Percentiles rank a stretch among this genome's conserved stretches.
These are phyloP conservation scores for Sepioteuthis lessoniana DNA, from an alignment of 2,888 invertebrate genomes.

Conservation along the genomic window DNA sequence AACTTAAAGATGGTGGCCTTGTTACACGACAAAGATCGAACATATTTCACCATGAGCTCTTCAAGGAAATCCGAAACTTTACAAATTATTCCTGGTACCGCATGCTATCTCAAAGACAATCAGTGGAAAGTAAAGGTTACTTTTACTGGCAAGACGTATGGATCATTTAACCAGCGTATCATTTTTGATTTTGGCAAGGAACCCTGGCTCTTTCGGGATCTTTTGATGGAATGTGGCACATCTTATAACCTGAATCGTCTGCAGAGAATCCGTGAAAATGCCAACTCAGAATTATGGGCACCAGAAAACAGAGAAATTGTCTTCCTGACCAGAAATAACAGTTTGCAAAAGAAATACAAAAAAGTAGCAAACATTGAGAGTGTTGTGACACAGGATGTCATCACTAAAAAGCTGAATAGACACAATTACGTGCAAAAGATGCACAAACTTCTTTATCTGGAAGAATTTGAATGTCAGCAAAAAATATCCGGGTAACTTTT, in stretches of 20 bases:
- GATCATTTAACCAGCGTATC: constrained; percentile 72
- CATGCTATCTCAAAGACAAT: constrained; percentile 60
- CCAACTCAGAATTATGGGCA: constrained; percentile 72
- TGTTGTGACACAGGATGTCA: constrained; percentile 67
- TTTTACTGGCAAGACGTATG: constrained; percentile 70
- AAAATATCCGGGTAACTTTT: constrained; percentile 68
- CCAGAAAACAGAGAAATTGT: constrained; percentile 67
- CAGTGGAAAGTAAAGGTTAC: constrained; percentile 56
- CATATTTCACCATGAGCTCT: constrained; percentile 66
- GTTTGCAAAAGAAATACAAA: constrained; percentile 64
- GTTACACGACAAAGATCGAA: constrained; percentile 69
- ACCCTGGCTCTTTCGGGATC: constrained; percentile 67
- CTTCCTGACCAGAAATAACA: constrained; percentile 51
- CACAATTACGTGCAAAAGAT: constrained; percentile 73
- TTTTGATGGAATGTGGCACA: constrained; percentile 70
- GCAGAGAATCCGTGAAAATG: constrained; percentile 62
- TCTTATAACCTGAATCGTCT: constrained; percentile 64
- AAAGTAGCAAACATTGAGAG: constrained; percentile 63
- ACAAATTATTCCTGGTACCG: constrained; percentile 68
- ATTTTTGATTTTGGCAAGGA: constrained; percentile 71
- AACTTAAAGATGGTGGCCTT: constrained; percentile 66
- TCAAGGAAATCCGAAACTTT: constrained; percentile 54
- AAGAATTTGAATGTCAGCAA: constrained; percentile 69
- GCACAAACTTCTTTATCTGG: constrained; percentile 70
- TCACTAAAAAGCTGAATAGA: constrained; percentile 65